Evolutionary conservation across 2,113 vertebrate genomes (phyloP), one percentile per base, ranked within the genome.

Genomic region (Pachycephala philippinensis): DNA sequence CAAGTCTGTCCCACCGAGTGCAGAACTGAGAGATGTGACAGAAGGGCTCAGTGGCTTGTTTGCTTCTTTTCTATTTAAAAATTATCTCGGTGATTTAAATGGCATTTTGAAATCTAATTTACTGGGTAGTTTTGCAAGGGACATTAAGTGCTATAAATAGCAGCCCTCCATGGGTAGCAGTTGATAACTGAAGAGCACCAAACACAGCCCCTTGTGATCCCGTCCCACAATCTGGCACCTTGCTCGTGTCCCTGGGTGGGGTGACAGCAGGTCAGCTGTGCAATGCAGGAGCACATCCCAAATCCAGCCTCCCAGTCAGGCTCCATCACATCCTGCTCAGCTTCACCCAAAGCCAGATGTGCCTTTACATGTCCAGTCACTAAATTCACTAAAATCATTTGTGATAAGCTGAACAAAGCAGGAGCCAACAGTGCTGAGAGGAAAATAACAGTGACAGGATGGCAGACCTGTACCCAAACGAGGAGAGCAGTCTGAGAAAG

Each of bases 241-340:
- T 4, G 37, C 63, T 87, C n/a, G 0, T 3, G 23, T 24, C 87
- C 61, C 68, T 5, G 42, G 2, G 7, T 0, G 4, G 39, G 50
- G 68, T 66, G 76, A 89, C 63, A 35, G 53, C 63, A 89, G 71
- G 50, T 40, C 86, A 89, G 33, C 83, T 4, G 2, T 10, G 64
- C 63, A 59, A 9, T 6, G 45, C 71, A 49, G 37, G 6, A 75
- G n/a, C 49, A 44, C 63, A 81, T 47, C 71, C 69, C 72, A 53
- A 35, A 61, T 1, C 37, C 84, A 90, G 47, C 63, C 53, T 27
- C 42, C 53, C 21, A 9, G 53, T 37, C 54, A 40, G 7, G 31
- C 72, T 7, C 65, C 64, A 70, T 19, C 10, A 40, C 31, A 3
- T 35, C 19, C 84, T 22, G 45, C 17, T 24, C 71, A 13, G 31